Evolutionary conservation across 2,888 invertebrate genomes (phyloP).

Genomic region (Polymixis flavicincta): DNA sequence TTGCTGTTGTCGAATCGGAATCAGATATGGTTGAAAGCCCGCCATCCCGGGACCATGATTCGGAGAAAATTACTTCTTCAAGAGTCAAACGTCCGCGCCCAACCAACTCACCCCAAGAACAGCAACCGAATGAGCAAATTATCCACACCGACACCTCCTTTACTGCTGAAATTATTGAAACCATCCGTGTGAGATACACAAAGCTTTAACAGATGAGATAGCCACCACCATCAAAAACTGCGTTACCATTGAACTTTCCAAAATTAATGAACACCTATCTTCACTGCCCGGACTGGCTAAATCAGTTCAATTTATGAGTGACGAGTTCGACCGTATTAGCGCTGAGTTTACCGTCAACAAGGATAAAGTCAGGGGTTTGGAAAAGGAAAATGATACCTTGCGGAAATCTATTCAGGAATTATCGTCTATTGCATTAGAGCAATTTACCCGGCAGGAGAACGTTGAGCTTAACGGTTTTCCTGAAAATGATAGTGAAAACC

Average conservation of each 20-base stretch:
- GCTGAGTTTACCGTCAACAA: no score
- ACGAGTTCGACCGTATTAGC: not conserved
- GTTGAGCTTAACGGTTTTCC: not conserved
- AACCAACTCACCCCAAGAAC: no score
- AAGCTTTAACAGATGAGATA: not conserved
- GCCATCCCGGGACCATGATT: no score
- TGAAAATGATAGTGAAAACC: not conserved
- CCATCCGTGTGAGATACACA: not conserved
- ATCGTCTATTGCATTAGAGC: not conserved
- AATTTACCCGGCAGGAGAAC: not conserved
- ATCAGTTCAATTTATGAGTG: not conserved
- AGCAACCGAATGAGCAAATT: not conserved
- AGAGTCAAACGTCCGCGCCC: no score
- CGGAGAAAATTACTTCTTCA: no score
- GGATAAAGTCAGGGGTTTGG: no score
- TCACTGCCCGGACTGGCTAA: not conserved
- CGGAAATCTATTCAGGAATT: no score
- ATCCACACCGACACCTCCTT: not conserved
- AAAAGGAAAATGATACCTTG: not conserved
- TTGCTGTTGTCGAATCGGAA: no score
- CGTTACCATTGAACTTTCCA: not conserved
- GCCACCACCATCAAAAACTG: not conserved
- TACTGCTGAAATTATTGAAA: not conserved
- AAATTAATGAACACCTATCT: not conserved
- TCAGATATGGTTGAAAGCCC: no score